phyloP scores from a whole-genome alignment of 2,888 invertebrate genomes.

The Sarcophaga carnaria region DNA sequence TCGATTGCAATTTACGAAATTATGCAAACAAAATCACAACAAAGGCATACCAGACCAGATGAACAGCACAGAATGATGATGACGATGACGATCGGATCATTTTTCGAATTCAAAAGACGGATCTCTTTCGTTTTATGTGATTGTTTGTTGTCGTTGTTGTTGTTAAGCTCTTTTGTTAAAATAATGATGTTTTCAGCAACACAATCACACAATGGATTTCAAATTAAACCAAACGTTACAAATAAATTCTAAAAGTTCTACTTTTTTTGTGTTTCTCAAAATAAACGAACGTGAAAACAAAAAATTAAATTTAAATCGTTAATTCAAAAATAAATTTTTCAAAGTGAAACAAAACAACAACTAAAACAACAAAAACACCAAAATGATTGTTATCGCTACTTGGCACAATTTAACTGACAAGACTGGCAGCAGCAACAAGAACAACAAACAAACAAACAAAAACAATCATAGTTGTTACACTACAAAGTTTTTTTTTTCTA shows the following conservation, averaged over 20 bases:
- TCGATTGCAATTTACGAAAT: slow-evolving; percentile 73
- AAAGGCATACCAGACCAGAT: slow-evolving; percentile 52
- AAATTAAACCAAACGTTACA: slow-evolving; percentile 57
- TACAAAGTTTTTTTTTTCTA: slow-evolving; percentile 19
- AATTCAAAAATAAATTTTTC: slow-evolving; percentile 45
- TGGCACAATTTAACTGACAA: slow-evolving; percentile 66
- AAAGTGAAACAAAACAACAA: slow-evolving; percentile 52
- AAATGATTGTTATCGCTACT: slow-evolving; percentile 67
- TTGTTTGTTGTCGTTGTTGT: not conserved
- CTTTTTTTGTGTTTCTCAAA: slow-evolving; percentile 42
- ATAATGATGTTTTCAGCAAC: slow-evolving; percentile 63
- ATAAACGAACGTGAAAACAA: slow-evolving; percentile 23
- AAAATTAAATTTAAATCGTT: slow-evolving; percentile 31
- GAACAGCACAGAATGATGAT: slow-evolving; percentile 19
- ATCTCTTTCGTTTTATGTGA: slow-evolving; percentile 9
- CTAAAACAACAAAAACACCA: slow-evolving; percentile 48
- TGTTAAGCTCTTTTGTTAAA: slow-evolving; percentile 30
- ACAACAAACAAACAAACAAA: not conserved
- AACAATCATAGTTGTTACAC: slow-evolving; percentile 45
- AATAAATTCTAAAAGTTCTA: slow-evolving; percentile 64
- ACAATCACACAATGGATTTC: slow-evolving; percentile 62
- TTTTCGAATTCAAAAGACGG: slow-evolving; percentile 36
- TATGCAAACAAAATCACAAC: slow-evolving; percentile 69
- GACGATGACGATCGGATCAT: slow-evolving; percentile 63
- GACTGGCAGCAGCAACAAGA: slow-evolving; percentile 40